Evolutionary conservation across 1,140 invertebrate genomes (phyloP).

Genomic region (Nixonia krombeini): DNA sequence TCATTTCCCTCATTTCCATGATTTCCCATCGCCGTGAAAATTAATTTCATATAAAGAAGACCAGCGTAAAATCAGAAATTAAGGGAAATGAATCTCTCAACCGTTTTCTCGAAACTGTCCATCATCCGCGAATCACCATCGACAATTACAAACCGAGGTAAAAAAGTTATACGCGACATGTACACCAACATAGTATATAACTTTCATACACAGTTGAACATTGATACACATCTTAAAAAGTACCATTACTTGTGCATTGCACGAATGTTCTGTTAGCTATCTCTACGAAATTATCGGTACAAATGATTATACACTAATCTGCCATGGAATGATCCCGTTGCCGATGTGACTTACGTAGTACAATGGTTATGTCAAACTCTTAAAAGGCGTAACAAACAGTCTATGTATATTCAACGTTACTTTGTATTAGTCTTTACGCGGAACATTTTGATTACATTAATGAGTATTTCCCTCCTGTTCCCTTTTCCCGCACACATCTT

Average conservation of each 20-base stretch:
- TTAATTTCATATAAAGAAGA: too few species aligned
- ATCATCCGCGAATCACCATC: not conserved
- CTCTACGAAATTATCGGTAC: conserved; percentile 15
- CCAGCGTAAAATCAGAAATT: too few species aligned
- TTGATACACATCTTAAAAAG: too few species aligned
- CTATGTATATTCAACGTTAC: conserved; percentile 40
- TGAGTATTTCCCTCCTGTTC: conserved; percentile 26
- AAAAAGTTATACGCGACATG: not conserved
- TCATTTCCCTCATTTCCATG: not conserved
- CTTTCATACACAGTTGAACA: too few species aligned
- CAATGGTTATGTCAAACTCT: conserved; percentile 47
- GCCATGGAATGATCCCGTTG: not conserved
- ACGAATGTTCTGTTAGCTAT: conserved; percentile 13
- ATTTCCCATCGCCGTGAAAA: too few species aligned
- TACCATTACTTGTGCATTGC: not conserved
- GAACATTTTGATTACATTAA: conserved; percentile 50
- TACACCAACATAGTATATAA: too few species aligned
- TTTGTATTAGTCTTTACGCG: conserved; percentile 21
- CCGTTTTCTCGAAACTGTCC: not conserved
- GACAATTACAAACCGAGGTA: not conserved
- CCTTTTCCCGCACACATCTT: conserved; percentile 1
- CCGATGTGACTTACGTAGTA: conserved; percentile 28
- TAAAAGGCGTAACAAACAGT: conserved; percentile 55
- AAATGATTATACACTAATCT: not conserved
- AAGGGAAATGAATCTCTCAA: too few species aligned